phyloP scores from a whole-genome alignment of 1,140 invertebrate species.

The Aradophagus sp. region DNA sequence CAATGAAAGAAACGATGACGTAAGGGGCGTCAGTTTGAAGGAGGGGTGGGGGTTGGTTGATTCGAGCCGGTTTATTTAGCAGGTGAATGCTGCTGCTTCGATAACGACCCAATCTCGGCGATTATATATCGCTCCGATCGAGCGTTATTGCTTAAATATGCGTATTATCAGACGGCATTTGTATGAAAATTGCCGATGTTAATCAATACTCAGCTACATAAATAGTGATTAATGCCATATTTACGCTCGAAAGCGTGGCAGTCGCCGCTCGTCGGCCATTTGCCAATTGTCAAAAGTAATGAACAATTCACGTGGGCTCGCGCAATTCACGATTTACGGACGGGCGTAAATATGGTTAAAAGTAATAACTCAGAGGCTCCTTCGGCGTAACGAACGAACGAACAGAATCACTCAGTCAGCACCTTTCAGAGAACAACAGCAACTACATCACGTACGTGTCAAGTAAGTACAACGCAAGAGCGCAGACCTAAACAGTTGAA shows the following conservation, averaged over 20 bases:
- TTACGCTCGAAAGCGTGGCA: slow-evolving; percentile 28
- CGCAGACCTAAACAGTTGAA: too few relatives aligned
- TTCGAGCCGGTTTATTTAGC: too few relatives aligned
- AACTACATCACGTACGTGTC: slow-evolving; percentile 75
- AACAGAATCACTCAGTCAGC: slow-evolving; percentile 68
- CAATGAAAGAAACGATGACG: too few relatives aligned
- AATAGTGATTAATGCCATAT: slow-evolving; percentile 39
- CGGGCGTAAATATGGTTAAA: slow-evolving; percentile 43
- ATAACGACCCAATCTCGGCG: slow-evolving; percentile 49
- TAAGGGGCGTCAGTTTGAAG: too few relatives aligned
- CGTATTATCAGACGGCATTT: slow-evolving; percentile 28
- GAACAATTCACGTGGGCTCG: slow-evolving; percentile 8
- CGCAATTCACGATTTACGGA: slow-evolving; percentile 4
- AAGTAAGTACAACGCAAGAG: slow-evolving; percentile 70
- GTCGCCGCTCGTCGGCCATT: slow-evolving; percentile 7
- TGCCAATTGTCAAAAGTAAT: slow-evolving; percentile 29
- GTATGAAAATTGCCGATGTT: slow-evolving; percentile 47
- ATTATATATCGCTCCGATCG: slow-evolving; percentile 34
- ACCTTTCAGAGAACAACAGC: slow-evolving; percentile 75
- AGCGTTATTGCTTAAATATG: slow-evolving; percentile 38
- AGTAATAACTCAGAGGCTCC: slow-evolving; percentile 54
- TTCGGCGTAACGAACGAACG: slow-evolving; percentile 59
- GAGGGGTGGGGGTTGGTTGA: too few relatives aligned
- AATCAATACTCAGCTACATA: slow-evolving; percentile 22
- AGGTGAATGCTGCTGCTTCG: slow-evolving; percentile 36